Base-by-base conservation (phyloP, 2,888 invertebrate species). In the Ophioninae sp. region DNA sequence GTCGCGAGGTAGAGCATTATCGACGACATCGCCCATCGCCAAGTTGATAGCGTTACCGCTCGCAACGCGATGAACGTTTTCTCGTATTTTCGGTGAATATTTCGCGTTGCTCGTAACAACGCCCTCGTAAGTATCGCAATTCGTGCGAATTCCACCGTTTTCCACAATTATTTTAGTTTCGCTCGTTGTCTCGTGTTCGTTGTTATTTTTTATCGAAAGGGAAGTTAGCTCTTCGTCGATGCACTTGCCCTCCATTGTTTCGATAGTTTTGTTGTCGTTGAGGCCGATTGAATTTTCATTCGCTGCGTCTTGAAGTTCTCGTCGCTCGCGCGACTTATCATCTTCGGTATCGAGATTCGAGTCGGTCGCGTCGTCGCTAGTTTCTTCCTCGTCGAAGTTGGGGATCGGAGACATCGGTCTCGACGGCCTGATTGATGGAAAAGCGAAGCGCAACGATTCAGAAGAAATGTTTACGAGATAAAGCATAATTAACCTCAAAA, bases 371-470 rank as follows among this genome's bases (percentile, higher is more conserved):
- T 85, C 86, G 22, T 78, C 78, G 39, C 88, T 88, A 6, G 56
- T 71, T 68, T 93, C 93, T 65, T 89, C 83, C 85, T 93, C 88
- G 87, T 94, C 95, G 83, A 95, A 96, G 84, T 95, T 94, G 0
- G 96, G 96, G 93, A 96, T 95, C 0, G 96, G 96, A 17, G 96
- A 96, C 94, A 96, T 95, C 0, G 96, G 95, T 83, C 96, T 94
- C 0, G 96, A 96, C 59, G 96, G 94, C 88, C 95, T 95, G 86
- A 58, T 92, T 41, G 39, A 2, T 39, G 13, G 51, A 44, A 30
- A 65, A 51, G 23, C 6, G 23, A 7, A 13, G 56, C 6, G 22
- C 9, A 51, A 51, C 6, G 0, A 2, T 59, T 59, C 7, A 22
- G 22, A 20, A 20, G 22, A 20, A 2, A 22, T 51, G 1, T 5